A percentile compares a stretch with the other conserved stretches of the same genome.
Conservation (phyloP, 2,888 invertebrate genomes). For the Trachelus iudaicus region DNA sequence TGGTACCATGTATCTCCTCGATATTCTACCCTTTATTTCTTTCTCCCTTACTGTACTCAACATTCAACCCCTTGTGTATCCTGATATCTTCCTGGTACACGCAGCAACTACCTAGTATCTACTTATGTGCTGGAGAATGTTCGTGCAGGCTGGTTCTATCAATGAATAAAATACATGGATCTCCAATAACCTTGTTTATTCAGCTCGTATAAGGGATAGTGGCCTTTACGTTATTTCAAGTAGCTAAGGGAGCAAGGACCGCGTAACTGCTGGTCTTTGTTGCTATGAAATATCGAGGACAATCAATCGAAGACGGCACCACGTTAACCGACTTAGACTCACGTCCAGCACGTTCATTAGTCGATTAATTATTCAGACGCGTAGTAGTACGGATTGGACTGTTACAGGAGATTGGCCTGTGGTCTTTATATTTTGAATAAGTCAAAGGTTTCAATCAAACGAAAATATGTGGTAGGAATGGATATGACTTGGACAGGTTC, state of each 20-base stretch:
- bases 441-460: neutral
- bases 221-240: neutral
- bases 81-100: neutral
- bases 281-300: neutral
- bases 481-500: neutral
- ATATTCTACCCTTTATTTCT: neutral
- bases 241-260: neutral
- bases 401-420: neutral
- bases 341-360: neutral
- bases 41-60: neutral
- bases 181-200: neutral
- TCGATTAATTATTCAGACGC: constrained; percentile 32
- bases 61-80: neutral
- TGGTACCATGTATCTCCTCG: neutral
- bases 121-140: neutral
- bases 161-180: neutral
- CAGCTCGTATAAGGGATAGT: neutral
- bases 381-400: neutral
- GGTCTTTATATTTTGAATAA: neutral
- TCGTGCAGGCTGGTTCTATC: neutral
- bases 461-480: neutral
- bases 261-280: neutral
- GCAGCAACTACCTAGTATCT: neutral
- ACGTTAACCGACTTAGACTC: neutral
- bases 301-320: neutral